phyloP scores from a whole-genome alignment of 2,888 invertebrate species.

The Leptopilina myrica region DNA sequence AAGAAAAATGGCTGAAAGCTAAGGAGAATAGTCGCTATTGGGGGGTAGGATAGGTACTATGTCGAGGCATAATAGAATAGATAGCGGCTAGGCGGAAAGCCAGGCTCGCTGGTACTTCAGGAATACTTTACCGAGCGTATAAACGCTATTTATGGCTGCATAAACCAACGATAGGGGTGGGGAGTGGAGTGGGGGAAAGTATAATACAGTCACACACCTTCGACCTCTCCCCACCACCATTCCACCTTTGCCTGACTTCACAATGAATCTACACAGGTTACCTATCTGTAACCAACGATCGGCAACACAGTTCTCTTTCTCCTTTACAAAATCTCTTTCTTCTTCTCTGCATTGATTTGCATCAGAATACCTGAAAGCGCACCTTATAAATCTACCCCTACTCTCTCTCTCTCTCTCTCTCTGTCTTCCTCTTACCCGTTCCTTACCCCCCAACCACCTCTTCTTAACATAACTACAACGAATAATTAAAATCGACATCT shows the following conservation, averaged over 20 bases:
- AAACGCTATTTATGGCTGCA: constrained; percentile 75
- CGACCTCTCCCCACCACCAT: constrained; percentile 43
- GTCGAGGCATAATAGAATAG: constrained; percentile 73
- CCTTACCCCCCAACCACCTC: too few species aligned
- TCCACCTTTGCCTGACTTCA: constrained; percentile 38
- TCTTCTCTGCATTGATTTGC: constrained; percentile 70
- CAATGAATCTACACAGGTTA: constrained; percentile 57
- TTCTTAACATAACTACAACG: too few species aligned
- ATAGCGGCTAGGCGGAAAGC: constrained; percentile 70
- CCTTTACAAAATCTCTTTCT: constrained; percentile 48
- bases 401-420: not conserved
- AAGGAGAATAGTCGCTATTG: constrained; percentile 49
- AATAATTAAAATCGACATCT: too few species aligned
- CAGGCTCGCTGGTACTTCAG: constrained; percentile 67
- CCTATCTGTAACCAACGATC: constrained; percentile 64
- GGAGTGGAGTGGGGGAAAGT: constrained; percentile 43
- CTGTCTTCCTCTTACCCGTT: too few species aligned
- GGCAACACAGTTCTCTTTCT: constrained; percentile 57
- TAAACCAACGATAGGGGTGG: constrained; percentile 70
- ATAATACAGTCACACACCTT: constrained; percentile 70
- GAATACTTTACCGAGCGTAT: constrained; percentile 73
- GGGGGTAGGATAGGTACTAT: constrained; percentile 62
- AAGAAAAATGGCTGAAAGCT: constrained; percentile 45
- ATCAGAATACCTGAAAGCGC: constrained; percentile 56
- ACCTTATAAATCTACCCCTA: constrained; percentile 65